Evolutionary conservation across 2,888 invertebrate genomes (phyloP).

Genomic region (Tetragnatha montana): DNA sequence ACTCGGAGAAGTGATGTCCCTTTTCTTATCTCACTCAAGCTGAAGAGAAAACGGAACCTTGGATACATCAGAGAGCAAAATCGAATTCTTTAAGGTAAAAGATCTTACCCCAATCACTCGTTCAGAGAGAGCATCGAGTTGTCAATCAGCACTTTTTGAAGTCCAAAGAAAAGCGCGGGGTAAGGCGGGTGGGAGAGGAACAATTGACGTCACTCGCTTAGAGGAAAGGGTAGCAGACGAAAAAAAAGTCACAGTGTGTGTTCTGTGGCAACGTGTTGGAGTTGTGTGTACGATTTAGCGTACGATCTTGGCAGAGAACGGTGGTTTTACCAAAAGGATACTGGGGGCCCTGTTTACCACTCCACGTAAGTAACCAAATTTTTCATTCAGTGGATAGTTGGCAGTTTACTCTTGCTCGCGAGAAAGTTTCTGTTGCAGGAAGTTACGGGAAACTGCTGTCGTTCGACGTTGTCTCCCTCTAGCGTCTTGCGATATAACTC

Average conservation of each 20-base stretch:
- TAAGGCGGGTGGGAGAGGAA: background rate
- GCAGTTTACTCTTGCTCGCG: background rate
- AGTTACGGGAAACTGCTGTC: background rate
- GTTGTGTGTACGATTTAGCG: background rate
- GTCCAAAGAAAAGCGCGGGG: constrained; percentile 26
- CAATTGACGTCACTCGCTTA: constrained; percentile 42
- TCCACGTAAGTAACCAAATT: constrained; percentile 21
- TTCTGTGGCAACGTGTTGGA: constrained; percentile 22
- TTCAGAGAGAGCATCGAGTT: background rate
- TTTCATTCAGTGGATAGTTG: background rate
- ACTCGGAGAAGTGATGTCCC: background rate
- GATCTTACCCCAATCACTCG: background rate
- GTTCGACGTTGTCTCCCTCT: constrained; percentile 17
- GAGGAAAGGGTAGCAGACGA: constrained; percentile 67
- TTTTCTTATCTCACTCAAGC: background rate
- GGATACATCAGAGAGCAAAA: no score
- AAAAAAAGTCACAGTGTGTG: constrained; percentile 36
- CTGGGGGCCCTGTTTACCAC: constrained; percentile 38
- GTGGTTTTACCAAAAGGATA: background rate
- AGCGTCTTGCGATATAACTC: constrained; percentile 40
- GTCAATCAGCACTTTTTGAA: constrained; percentile 45
- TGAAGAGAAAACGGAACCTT: background rate
- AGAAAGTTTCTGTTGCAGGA: constrained; percentile 1
- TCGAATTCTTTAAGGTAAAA: no score
- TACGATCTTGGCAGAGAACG: background rate